Percentiles rank a stretch among this genome's conserved stretches.
These are phyloP conservation scores for Elephantulus edwardii DNA, from an alignment of 2,113 vertebrate genomes.

Conservation along the genomic window DNA sequence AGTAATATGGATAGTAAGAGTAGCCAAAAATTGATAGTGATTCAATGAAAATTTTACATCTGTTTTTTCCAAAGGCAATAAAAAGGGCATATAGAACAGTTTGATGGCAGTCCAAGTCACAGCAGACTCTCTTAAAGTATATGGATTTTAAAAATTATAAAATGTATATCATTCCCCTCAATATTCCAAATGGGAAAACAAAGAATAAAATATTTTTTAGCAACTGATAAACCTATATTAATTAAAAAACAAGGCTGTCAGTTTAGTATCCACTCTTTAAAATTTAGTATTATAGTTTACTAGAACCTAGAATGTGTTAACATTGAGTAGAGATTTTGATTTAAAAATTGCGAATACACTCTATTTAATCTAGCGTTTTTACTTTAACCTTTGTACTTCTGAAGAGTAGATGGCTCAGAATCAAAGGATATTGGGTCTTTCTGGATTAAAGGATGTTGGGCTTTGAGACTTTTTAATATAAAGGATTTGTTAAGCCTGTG, in stretches of 20 bases:
- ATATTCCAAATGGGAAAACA: not conserved
- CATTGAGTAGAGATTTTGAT: not conserved
- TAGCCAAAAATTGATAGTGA: not conserved
- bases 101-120: not conserved
- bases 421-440: constrained; percentile 12
- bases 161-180: not conserved
- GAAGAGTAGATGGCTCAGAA: constrained; percentile 32
- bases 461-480: constrained; percentile 36
- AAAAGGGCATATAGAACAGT: not conserved
- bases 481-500: constrained; percentile 39
- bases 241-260: not conserved
- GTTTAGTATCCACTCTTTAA: not conserved
- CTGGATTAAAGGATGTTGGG: constrained; percentile 29
- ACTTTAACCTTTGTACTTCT: constrained; percentile 43
- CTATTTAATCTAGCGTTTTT: constrained; percentile 6
- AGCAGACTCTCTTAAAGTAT: no score
- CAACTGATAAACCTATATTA: not conserved
- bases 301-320: not conserved
- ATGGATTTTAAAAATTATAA: no score
- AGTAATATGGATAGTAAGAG: not conserved
- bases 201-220: not conserved
- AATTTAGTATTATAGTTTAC: not conserved
- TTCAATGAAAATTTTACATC: not conserved
- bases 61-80: not conserved
- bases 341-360: constrained; percentile 4